Base-by-base conservation (phyloP, 2,113 vertebrate species). In the Bos indicus region DNA sequence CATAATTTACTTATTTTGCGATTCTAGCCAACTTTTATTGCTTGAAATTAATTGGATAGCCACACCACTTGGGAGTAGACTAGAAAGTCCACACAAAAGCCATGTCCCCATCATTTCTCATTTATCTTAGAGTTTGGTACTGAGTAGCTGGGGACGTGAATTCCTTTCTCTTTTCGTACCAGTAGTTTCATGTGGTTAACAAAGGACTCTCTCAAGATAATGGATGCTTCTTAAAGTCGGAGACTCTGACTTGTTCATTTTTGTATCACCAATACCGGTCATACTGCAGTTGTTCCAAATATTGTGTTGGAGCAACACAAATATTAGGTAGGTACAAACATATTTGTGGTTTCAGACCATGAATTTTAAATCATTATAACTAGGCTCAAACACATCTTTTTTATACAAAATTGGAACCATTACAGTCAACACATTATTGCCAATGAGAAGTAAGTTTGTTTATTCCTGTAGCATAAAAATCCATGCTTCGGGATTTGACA, bases 21-120 rank as follows among this genome's bases (percentile, higher is more conserved):
- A 90, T 89, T 96, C 56, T 87, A 81, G 40, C 8, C 26, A 78
- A 13, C 43, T 87, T 95, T 81, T 26, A 78, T 91, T 91, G 4
- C 19, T 96, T 95, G 36, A 93, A 93, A 77, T 81, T 95, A 88
- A 77, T 86, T 96, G 51, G 28, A 54, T 60, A 88, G 23, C n/a
- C 89, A 82, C 17, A 84, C 26, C 5, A 60, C 33, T 54, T 91
- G 74, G 17, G 21, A 84, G n/a, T 52, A 77, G 54, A 30, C 30
- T 84, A 62, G 25, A 60, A 74, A 64, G 19, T 81, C 33, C 21
- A 36, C 16, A 84, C 40, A 77, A 11, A 85, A 54, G 83, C 26
- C 17, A 19, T 25, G 40, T 77, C 52, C 71, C 46, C 30, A 10
- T 67, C 59, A n/a, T 48, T 94, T 90, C 40, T 17, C 43, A 33